Evolutionary conservation across 2,797 vertebrate species (phyloP), one percentile per base, ranked within the genome.

Genomic region (Sebastes glaucus): DNA sequence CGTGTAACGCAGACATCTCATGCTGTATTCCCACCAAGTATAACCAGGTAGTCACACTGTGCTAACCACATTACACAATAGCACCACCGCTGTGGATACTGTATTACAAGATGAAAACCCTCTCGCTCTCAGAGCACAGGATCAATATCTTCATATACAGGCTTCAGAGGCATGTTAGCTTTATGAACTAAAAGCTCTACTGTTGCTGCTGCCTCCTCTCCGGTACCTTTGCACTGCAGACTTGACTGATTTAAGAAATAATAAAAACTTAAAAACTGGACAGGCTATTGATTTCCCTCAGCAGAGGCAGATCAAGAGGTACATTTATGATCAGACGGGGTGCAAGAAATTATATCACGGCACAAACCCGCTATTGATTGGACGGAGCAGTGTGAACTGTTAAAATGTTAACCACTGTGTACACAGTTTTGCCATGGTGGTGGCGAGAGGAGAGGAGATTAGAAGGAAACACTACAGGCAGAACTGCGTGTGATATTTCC

Each of bases 231-330:
- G 77, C 80, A 69, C 88, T 67, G 77, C 71, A 84, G 87, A 88
- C 80, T 77, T 78, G 87, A 88, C 88, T 90, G 93, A 94, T 94
- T 93, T 91, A 88, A 91, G 90, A 89, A 90, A 93, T 92, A 93
- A 94, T 94, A 94, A 93, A 94, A 92, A 83, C 75, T 80, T 75
- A 93, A 92, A 91, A 92, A 81, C 89, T 72, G 89, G 83, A 90
- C 42, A 8, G 14, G 61, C 75, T 89, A 95, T 95, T 77, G 93
- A 95, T 94, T 92, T 78, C 65, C 67, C 87, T 84, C 88, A 78
- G 85, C 89, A 81, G 87, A 90, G 88, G 73, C 86, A 87, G 90
- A 94, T 95, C 88, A 92, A 89, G 87, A 92, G 84, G 64, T 88
- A 92, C 87, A 91, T 93, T 93, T 92, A 93, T 92, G 93, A 92